Percentiles rank a stretch among this genome's conserved stretches.
Conservation (phyloP, 2,113 vertebrate genomes). For the Dipodomys ordii region DNA sequence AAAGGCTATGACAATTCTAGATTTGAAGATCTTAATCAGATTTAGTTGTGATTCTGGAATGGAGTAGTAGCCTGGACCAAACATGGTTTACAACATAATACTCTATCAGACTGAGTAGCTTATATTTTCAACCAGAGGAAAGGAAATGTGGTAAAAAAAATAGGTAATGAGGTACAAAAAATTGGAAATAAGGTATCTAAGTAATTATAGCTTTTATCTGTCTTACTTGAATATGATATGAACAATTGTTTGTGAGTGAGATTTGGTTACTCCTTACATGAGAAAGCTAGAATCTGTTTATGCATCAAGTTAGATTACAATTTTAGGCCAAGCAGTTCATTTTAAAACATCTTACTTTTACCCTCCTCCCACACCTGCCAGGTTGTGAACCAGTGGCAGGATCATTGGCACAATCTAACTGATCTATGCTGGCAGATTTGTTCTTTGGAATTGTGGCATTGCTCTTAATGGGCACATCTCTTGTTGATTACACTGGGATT, state of each 20-base stretch:
- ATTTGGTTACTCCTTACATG: neutral
- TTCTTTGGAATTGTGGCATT: slow-evolving; percentile 18
- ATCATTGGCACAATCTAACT: slow-evolving; percentile 1
- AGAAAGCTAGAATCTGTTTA: neutral
- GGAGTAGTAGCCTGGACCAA: neutral
- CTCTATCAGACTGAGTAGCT: neutral
- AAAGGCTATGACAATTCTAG: neutral
- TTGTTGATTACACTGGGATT: neutral
- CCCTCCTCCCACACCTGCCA: neutral
- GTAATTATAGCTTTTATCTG: neutral
- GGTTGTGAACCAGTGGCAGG: neutral
- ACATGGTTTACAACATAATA: neutral
- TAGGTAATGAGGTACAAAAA: neutral
- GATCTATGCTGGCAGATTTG: neutral
- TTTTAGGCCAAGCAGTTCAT: neutral
- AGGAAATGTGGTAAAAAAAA: neutral
- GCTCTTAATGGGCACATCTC: neutral
- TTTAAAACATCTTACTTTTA: neutral
- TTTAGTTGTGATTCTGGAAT: neutral
- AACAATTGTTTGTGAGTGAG: neutral
- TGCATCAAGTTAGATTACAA: neutral
- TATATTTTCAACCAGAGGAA: neutral
- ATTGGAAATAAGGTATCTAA: neutral
- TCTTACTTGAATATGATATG: neutral
- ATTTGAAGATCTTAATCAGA: neutral